Evolutionary conservation across 2,113 vertebrate genomes (phyloP).

Genomic region (Psilopsiagon aymara): DNA sequence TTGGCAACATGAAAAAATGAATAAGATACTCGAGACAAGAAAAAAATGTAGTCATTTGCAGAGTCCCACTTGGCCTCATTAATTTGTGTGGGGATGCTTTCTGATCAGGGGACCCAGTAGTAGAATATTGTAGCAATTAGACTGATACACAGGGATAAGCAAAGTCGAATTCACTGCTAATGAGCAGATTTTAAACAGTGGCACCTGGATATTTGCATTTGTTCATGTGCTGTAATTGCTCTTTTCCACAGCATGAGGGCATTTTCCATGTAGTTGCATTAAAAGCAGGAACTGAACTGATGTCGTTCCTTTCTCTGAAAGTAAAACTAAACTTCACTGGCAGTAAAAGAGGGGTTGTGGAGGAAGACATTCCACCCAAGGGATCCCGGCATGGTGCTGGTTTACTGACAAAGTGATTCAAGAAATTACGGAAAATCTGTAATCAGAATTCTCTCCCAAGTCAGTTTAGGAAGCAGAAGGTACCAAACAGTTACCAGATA

Average conservation of each 20-base stretch:
- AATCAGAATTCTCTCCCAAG: background rate
- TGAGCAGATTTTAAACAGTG: background rate
- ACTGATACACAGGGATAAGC: background rate
- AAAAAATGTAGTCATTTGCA: background rate
- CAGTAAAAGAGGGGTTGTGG: background rate
- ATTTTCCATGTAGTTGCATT: background rate
- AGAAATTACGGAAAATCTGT: background rate
- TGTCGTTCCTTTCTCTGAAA: background rate
- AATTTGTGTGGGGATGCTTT: background rate
- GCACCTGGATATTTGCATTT: background rate
- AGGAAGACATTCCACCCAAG: background rate
- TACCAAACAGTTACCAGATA: background rate
- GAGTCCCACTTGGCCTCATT: background rate
- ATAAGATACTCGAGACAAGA: background rate
- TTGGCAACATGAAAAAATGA: background rate
- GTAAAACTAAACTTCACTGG: background rate
- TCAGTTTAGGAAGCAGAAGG: background rate
- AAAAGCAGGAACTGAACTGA: background rate
- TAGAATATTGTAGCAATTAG: background rate
- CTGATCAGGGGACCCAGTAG: background rate
- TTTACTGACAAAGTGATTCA: background rate
- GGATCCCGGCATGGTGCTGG: accelerated
- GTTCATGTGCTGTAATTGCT: background rate
- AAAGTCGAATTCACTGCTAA: background rate
- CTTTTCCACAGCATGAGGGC: background rate